Evolutionary conservation across 2,888 invertebrate genomes (phyloP).

Genomic region (Pachymerium ferrugineum): DNA sequence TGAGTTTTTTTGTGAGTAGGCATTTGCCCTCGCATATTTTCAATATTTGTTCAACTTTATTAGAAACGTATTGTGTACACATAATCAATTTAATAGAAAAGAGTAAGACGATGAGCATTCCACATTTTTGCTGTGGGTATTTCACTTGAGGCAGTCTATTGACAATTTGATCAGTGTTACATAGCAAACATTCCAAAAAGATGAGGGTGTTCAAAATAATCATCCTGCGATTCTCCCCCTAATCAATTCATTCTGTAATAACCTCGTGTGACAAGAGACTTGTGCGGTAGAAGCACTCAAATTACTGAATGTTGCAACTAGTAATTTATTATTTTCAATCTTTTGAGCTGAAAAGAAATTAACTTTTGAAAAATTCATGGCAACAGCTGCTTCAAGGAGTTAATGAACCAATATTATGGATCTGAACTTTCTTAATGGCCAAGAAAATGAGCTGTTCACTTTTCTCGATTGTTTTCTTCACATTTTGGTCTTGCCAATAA

Average conservation of each 20-base stretch:
- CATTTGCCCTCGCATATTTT: too few relatives aligned
- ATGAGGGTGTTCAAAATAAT: conserved; percentile 21
- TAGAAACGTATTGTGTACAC: too few relatives aligned
- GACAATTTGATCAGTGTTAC: conserved; percentile 27
- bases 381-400: conserved; percentile 24
- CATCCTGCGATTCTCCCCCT: neutral
- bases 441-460: conserved; percentile 27
- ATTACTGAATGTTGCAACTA: conserved; percentile 1
- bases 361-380: conserved; percentile 27
- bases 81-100: conserved; percentile 5
- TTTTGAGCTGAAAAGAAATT: conserved; percentile 1
- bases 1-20: too few relatives aligned
- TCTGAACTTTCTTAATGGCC: conserved; percentile 27
- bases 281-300: conserved; percentile 9
- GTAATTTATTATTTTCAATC: conserved; percentile 27
- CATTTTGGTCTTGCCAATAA: neutral
- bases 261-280: conserved; percentile 20
- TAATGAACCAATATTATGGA: conserved; percentile 27
- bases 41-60: neutral
- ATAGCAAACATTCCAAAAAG: conserved; percentile 15
- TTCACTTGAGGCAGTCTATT: neutral
- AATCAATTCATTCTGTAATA: conserved; percentile 11
- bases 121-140: conserved; percentile 3
- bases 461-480: conserved; percentile 12
- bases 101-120: neutral